Evolutionary conservation across 2,888 invertebrate genomes (phyloP).

Genomic region (Encarsia formosa): DNA sequence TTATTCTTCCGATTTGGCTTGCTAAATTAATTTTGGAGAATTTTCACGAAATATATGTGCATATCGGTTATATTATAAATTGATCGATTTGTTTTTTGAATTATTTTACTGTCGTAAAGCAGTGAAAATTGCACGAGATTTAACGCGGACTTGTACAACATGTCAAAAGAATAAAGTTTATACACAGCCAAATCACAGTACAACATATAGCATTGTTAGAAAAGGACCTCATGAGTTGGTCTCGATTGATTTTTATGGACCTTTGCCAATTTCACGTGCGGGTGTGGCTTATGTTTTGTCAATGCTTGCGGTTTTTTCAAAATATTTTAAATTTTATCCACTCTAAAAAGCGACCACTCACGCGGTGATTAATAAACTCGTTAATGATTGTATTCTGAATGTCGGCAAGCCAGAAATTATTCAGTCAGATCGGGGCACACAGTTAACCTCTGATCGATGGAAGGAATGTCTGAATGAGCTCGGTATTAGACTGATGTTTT

Average conservation of each 20-base stretch:
- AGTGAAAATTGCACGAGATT: neutral
- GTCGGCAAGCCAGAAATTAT: slow-evolving; percentile 2
- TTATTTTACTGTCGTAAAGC: too few relatives aligned
- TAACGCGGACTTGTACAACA: neutral
- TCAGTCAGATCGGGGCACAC: slow-evolving; percentile 4
- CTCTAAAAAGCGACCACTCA: slow-evolving; percentile 15
- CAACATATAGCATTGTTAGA: neutral
- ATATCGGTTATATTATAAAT: slow-evolving; percentile 2
- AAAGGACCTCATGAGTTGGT: slow-evolving; percentile 12
- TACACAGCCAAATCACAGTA: neutral
- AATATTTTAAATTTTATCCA: slow-evolving; percentile 17
- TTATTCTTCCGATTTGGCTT: too few relatives aligned
- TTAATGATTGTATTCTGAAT: slow-evolving; percentile 13
- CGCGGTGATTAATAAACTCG: slow-evolving; percentile 11
- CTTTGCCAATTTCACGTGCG: slow-evolving; percentile 13
- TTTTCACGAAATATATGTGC: slow-evolving; percentile 1
- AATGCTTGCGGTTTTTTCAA: slow-evolving; percentile 15
- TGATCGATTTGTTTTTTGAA: too few relatives aligned
- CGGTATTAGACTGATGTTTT: neutral
- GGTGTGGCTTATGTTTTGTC: slow-evolving; percentile 15
- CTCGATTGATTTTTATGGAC: slow-evolving; percentile 27
- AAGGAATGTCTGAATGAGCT: neutral
- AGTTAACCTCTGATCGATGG: slow-evolving; percentile 6
- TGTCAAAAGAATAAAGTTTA: too few relatives aligned
- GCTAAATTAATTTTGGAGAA: neutral